These are phyloP conservation scores for Drosophila demipolita DNA, from an alignment of 2,888 invertebrate genomes.

Conservation along the genomic window DNA sequence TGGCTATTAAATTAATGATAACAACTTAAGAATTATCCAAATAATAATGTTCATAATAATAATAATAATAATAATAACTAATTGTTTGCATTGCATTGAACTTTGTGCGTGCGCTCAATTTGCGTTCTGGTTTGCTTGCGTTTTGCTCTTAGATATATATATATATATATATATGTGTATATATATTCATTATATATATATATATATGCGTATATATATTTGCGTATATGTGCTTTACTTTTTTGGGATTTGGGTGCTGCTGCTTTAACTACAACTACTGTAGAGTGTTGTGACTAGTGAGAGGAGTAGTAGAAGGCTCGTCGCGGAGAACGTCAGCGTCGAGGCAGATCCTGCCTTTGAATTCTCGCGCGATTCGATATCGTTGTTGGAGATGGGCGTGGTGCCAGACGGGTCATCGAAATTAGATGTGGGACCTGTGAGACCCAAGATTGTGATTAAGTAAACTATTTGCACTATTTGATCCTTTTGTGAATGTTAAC, in stretches of 20 bases:
- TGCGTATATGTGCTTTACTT: constrained; percentile 26
- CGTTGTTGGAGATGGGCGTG: constrained; percentile 52
- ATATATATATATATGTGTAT: constrained; percentile 14
- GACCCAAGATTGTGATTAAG: background rate
- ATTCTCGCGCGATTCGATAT: constrained; percentile 50
- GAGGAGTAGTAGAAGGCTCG: constrained; percentile 51
- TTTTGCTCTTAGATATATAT: constrained; percentile 8
- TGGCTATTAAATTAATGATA: constrained; percentile 70
- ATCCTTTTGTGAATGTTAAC: constrained; percentile 3
- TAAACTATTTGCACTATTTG: no score
- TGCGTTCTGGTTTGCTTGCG: constrained; percentile 29
- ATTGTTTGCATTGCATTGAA: constrained; percentile 61
- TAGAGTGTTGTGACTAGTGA: constrained; percentile 80
- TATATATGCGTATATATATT: constrained; percentile 15
- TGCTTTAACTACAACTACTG: constrained; percentile 73
- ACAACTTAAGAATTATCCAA: constrained; percentile 75
- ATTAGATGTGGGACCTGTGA: constrained; percentile 66
- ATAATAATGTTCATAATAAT: constrained; percentile 65
- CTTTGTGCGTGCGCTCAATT: constrained; percentile 46
- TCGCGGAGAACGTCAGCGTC: constrained; percentile 50
- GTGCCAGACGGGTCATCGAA: constrained; percentile 69
- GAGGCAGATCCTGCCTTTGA: constrained; percentile 41
- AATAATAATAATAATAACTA: constrained; percentile 58
- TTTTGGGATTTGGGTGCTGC: constrained; percentile 46
- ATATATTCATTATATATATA: constrained; percentile 2